Evolutionary conservation across 2,888 invertebrate species (phyloP).

Genomic region (Pseudococcus jackbeardsleyi): DNA sequence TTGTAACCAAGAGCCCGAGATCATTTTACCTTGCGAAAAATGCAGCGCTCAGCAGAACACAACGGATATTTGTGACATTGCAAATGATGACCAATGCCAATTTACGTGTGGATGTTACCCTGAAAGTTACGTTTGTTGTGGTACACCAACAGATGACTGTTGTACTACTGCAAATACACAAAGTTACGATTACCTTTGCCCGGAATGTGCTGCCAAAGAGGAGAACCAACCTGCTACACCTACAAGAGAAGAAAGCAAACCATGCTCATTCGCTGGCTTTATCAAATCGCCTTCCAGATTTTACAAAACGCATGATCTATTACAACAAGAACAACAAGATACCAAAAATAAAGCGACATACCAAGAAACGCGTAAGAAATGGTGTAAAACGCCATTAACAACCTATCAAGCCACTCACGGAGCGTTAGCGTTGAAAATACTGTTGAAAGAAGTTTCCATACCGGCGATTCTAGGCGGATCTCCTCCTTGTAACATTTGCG

Average conservation of each 20-base stretch:
- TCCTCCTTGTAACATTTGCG: conserved; percentile 51
- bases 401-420: conserved; percentile 23
- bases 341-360: conserved; percentile 22
- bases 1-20: conserved; percentile 42
- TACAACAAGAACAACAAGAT: neutral
- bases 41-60: conserved; percentile 21
- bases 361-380: conserved; percentile 16
- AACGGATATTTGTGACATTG: conserved; percentile 33
- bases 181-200: conserved; percentile 42
- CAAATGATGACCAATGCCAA: conserved; percentile 24
- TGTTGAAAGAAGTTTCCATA: conserved; percentile 14
- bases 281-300: conserved; percentile 3
- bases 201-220: neutral
- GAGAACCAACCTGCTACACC: neutral
- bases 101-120: conserved; percentile 34
- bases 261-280: neutral
- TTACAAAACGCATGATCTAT: neutral
- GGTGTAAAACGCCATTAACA: conserved; percentile 35
- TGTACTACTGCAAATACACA: conserved; percentile 35
- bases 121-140: conserved; percentile 14
- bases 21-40: conserved; percentile 24
- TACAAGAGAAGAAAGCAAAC: neutral
- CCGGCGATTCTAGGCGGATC: neutral
- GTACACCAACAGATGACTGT: conserved; percentile 29
- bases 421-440: conserved; percentile 15